Conservation (phyloP, 2,888 invertebrate genomes). For the Mythimna lalbum region DNA sequence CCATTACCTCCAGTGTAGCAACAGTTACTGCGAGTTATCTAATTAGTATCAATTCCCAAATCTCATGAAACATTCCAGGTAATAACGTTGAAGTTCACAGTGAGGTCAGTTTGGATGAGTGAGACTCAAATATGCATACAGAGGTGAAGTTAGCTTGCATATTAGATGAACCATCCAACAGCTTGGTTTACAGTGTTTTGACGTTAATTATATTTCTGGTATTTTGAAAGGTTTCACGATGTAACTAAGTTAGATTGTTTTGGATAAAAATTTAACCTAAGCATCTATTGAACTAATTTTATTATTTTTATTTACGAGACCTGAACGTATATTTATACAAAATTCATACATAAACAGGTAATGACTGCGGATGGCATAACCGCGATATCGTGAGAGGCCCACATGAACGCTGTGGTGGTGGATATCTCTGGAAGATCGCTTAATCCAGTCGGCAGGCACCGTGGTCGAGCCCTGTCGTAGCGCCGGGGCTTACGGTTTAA, state of each 20-base stretch:
- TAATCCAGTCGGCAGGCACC: slow-evolving; percentile 40
- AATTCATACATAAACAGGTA: slow-evolving; percentile 64
- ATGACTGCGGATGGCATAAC: slow-evolving; percentile 52
- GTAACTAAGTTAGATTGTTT: background rate
- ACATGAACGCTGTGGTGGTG: slow-evolving; percentile 22
- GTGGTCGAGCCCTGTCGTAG: slow-evolving; percentile 27
- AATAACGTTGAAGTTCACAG: slow-evolving; percentile 68
- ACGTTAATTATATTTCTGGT: background rate
- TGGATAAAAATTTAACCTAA: too few species aligned
- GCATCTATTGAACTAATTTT: too few species aligned
- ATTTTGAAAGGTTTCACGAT: background rate
- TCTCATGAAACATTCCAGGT: slow-evolving; percentile 43
- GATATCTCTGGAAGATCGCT: slow-evolving; percentile 30
- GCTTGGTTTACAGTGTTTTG: background rate
- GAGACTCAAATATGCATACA: slow-evolving; percentile 34
- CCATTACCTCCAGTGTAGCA: slow-evolving; percentile 5
- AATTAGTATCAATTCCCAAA: slow-evolving; percentile 55
- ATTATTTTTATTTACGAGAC: slow-evolving; percentile 54
- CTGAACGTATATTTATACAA: slow-evolving; percentile 72
- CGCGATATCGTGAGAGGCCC: slow-evolving; percentile 47
- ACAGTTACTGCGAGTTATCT: slow-evolving; percentile 33
- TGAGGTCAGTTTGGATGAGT: slow-evolving; percentile 51
- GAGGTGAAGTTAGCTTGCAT: slow-evolving; percentile 17
- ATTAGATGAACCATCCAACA: slow-evolving; percentile 5
- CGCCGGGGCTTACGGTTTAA: slow-evolving; percentile 33